These are phyloP conservation scores for Craniophora ligustri DNA, from an alignment of 2,888 invertebrate species.

Conservation along the genomic window DNA sequence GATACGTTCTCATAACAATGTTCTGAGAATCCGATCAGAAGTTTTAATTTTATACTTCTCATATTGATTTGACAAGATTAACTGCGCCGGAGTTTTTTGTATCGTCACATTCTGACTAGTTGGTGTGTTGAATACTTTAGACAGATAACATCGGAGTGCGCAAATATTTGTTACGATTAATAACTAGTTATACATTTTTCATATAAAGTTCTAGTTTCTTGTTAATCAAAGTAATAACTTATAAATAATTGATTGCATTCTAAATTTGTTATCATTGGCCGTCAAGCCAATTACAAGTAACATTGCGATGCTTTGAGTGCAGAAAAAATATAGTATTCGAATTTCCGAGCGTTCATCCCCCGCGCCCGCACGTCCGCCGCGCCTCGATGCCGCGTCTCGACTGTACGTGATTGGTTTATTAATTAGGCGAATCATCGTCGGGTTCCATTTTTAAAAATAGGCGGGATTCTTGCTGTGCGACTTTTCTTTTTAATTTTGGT, in stretches of 20 bases:
- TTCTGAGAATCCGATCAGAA: slow-evolving; percentile 69
- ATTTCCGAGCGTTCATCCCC: slow-evolving; percentile 87
- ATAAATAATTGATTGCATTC: slow-evolving; percentile 76
- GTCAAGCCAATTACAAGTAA: slow-evolving; percentile 86
- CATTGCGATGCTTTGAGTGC: slow-evolving; percentile 82
- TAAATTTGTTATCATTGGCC: slow-evolving; percentile 78
- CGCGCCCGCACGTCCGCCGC: slow-evolving; percentile 87
- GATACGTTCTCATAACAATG: slow-evolving; percentile 67
- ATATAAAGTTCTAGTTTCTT: slow-evolving; percentile 62
- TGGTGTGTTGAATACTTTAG: slow-evolving; percentile 53
- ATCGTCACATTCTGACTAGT: slow-evolving; percentile 57
- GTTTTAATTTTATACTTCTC: slow-evolving; percentile 70
- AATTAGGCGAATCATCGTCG: slow-evolving; percentile 88
- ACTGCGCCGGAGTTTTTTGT: slow-evolving; percentile 62
- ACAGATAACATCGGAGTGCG: slow-evolving; percentile 61
- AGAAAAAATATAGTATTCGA: slow-evolving; percentile 88
- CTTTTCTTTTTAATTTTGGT: slow-evolving; percentile 87
- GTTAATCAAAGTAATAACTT: slow-evolving; percentile 61
- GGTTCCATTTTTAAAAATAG: slow-evolving; percentile 87
- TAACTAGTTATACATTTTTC: slow-evolving; percentile 59
- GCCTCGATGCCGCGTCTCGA: slow-evolving; percentile 87
- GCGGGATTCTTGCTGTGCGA: slow-evolving; percentile 87
- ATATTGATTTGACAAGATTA: slow-evolving; percentile 72
- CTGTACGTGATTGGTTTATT: slow-evolving; percentile 89
- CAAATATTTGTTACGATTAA: slow-evolving; percentile 66